phyloP scores from a whole-genome alignment of 2,113 vertebrate species.

The Pelmatolapia mariae region DNA sequence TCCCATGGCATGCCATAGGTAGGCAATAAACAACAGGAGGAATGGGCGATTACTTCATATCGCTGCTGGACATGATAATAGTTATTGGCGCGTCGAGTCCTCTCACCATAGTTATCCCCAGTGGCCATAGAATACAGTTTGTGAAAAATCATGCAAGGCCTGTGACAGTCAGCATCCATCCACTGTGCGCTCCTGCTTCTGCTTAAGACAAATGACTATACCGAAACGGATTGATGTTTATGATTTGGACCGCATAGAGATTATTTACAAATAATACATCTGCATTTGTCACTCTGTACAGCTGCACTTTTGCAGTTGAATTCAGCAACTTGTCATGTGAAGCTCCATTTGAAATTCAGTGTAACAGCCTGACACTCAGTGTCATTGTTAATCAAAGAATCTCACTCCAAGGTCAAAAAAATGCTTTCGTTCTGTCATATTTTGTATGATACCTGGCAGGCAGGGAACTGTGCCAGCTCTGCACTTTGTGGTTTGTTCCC shows the following conservation, averaged over 20 bases:
- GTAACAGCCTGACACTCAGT: neutral
- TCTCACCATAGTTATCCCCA: constrained; percentile 33
- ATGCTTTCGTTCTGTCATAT: neutral
- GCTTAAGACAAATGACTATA: constrained; percentile 6
- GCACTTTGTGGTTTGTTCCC: constrained; percentile 2
- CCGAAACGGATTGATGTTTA: neutral
- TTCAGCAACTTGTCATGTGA: neutral
- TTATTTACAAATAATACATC: neutral
- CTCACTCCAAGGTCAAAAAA: neutral
- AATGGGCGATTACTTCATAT: constrained; percentile 70
- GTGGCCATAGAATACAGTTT: constrained; percentile 34
- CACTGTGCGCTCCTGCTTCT: neutral
- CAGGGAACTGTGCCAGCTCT: neutral
- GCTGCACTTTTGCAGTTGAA: neutral
- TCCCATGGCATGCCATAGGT: constrained; percentile 62
- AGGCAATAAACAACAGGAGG: constrained; percentile 56
- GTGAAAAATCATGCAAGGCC: constrained; percentile 16
- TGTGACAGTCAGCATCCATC: constrained; percentile 6
- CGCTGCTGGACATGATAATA: constrained; percentile 64
- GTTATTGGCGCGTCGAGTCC: constrained; percentile 48
- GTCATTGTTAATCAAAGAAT: neutral
- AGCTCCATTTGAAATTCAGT: neutral
- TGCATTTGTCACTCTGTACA: neutral
- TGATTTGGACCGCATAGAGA: neutral
- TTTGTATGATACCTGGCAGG: neutral